These are phyloP conservation scores for Nasonovia ribisnigri DNA, from an alignment of 2,888 invertebrate genomes.

Conservation along the genomic window DNA sequence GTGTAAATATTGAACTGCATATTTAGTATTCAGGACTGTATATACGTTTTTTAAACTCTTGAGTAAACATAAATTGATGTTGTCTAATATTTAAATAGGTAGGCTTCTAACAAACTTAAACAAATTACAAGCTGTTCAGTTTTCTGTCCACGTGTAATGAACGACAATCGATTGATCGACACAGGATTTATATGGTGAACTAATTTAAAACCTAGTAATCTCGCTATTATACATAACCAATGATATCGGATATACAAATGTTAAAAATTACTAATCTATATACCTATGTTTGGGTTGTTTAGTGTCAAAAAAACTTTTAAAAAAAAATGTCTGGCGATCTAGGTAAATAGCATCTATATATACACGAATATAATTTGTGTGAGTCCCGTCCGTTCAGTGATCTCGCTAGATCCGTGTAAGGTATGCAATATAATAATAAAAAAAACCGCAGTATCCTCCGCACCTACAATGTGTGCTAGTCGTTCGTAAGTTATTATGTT, in stretches of 20 bases:
- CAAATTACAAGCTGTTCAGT: background rate
- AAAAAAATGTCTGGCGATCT: too few relatives aligned
- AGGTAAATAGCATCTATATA: too few relatives aligned
- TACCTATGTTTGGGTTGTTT: too few relatives aligned
- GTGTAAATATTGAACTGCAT: background rate
- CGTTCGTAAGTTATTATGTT: background rate
- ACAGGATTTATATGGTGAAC: background rate
- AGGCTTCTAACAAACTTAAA: background rate
- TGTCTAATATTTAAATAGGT: slow-evolving; percentile 24
- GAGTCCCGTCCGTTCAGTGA: background rate
- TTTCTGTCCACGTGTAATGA: too few relatives aligned
- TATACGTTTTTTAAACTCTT: background rate
- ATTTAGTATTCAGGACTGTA: background rate
- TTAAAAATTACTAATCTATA: too few relatives aligned
- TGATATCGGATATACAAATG: too few relatives aligned
- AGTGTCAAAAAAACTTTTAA: too few relatives aligned
- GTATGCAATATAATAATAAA: background rate
- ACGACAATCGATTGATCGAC: background rate
- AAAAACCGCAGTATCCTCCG: background rate
- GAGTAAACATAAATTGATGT: background rate
- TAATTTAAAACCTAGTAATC: background rate
- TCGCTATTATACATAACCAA: too few relatives aligned
- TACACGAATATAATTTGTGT: background rate
- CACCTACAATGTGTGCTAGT: background rate
- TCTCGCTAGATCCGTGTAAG: background rate